These are phyloP conservation scores for Glossophaga mutica DNA, from an alignment of 2,797 vertebrate species.

Conservation along the genomic window DNA sequence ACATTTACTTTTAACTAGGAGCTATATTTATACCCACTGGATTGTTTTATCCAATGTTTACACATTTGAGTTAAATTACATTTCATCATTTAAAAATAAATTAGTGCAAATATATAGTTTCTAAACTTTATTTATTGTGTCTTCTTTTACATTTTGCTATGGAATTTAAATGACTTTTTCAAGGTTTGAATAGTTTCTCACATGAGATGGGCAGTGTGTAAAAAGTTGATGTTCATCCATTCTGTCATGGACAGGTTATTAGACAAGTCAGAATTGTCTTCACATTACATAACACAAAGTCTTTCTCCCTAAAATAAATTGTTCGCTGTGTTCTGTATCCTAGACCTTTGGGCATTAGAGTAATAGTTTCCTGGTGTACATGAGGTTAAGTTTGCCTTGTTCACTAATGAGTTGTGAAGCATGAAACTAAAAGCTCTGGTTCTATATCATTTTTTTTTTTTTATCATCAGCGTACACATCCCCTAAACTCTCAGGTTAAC, in stretches of 20 bases:
- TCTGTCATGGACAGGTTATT: neutral
- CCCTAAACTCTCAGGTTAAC: neutral
- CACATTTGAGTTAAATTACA: neutral
- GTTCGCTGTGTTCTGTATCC: neutral
- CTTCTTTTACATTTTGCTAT: slow-evolving; percentile 11
- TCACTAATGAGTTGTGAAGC: slow-evolving; percentile 21
- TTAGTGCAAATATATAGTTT: neutral
- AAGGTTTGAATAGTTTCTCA: neutral
- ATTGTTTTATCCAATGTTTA: neutral
- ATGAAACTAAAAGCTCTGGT: neutral
- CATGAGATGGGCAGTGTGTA: neutral
- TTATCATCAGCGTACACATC: neutral
- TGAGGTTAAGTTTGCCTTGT: neutral
- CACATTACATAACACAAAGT: neutral
- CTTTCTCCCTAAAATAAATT: neutral
- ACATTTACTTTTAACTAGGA: neutral
- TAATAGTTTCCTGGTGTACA: neutral
- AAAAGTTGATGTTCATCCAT: neutral
- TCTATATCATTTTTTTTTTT: neutral
- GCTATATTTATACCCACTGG: neutral
- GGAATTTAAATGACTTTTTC: neutral
- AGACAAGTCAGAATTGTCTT: neutral
- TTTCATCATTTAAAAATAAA: neutral
- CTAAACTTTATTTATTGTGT: neutral
- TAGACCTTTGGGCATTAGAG: neutral